Conservation (phyloP, 2,888 invertebrate genomes). For the Morpho achilles region DNA sequence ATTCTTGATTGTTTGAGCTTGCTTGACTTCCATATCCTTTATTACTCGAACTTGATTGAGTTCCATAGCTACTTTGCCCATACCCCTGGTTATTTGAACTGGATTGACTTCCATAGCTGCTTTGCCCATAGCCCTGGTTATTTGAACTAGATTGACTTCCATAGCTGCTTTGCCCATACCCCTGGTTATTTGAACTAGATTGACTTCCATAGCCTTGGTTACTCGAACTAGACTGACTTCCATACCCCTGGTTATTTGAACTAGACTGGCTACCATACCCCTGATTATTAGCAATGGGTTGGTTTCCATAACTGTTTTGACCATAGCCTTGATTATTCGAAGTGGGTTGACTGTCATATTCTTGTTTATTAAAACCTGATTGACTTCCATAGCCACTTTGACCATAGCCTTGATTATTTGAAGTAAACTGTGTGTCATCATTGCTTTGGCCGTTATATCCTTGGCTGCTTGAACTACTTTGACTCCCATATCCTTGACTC, state of each 20-base stretch:
- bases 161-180: not conserved
- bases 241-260: constrained; percentile 11
- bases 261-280: constrained; percentile 3
- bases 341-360: constrained; percentile 2
- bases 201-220: constrained; percentile 1
- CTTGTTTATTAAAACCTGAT: constrained; percentile 4
- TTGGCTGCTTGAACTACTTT: constrained; percentile 7
- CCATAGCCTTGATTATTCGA: constrained; percentile 8
- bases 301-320: not conserved
- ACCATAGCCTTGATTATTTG: constrained; percentile 16
- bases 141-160: constrained; percentile 8
- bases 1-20: constrained; percentile 15
- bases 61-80: constrained; percentile 9
- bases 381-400: constrained; percentile 19
- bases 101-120: not conserved
- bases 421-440: not conserved
- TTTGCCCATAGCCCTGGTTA: constrained; percentile 1
- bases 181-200: constrained; percentile 4
- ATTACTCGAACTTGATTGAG: constrained; percentile 3
- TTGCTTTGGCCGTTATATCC: constrained; percentile 8
- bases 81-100: constrained; percentile 10
- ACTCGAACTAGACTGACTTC: constrained; percentile 7
- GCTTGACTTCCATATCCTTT: constrained; percentile 21
- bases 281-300: constrained; percentile 7
- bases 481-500: constrained; percentile 1